Percentiles rank a stretch among this genome's conserved stretches.
These are phyloP conservation scores for Pelochelys cantorii DNA, from an alignment of 2,797 vertebrate genomes.

Conservation along the genomic window DNA sequence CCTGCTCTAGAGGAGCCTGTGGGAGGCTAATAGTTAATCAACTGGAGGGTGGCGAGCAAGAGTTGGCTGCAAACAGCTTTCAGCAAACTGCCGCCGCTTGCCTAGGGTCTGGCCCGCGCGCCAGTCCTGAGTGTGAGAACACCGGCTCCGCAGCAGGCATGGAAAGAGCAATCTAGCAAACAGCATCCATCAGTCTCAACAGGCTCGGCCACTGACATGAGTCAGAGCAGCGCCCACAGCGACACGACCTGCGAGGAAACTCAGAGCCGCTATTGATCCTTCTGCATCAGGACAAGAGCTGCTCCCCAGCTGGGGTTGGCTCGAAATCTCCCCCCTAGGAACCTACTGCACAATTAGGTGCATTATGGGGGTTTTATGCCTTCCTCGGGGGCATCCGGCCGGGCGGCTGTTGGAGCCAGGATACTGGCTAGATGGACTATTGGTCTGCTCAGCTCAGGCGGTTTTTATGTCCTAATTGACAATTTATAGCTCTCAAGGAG, in stretches of 20 bases:
- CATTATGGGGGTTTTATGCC: constrained; percentile 74
- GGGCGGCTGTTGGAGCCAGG: constrained; percentile 58
- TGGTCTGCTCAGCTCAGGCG: constrained; percentile 40
- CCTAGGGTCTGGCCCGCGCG: background rate
- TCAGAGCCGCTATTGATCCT: constrained; percentile 79
- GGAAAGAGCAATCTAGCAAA: background rate
- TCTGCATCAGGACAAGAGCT: constrained; percentile 68
- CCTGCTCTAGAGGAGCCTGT: background rate
- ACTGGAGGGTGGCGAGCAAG: background rate
- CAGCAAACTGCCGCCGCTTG: background rate
- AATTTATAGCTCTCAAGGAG: constrained; percentile 57
- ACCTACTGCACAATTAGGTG: constrained; percentile 72
- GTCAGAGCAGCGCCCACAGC: constrained; percentile 55
- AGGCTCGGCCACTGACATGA: constrained; percentile 28
- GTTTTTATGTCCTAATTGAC: constrained; percentile 73
- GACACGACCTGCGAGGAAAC: constrained; percentile 70
- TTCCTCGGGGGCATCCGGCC: constrained; percentile 74
- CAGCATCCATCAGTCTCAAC: constrained; percentile 9
- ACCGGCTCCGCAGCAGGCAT: background rate
- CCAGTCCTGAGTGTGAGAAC: background rate
- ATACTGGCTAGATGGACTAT: constrained; percentile 33
- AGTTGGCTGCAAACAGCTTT: background rate
- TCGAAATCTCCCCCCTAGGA: constrained; percentile 71
- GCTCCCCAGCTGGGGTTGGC: constrained; percentile 75
- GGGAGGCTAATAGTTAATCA: background rate